Evolutionary conservation across 2,888 invertebrate species (phyloP).

Genomic region (Agrypnus murinus): DNA sequence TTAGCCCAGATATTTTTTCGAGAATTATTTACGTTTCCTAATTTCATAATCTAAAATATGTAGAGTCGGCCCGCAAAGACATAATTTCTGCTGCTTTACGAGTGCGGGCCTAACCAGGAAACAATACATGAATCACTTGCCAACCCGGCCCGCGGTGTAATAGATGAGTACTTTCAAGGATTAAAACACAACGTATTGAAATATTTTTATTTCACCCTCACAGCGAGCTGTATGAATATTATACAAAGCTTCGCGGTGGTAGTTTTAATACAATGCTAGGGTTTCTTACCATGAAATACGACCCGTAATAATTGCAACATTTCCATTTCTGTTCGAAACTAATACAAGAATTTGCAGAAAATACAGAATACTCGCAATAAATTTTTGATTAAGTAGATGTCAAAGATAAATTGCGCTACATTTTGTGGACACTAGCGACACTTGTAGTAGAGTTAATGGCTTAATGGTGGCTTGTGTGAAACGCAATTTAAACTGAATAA

Average conservation of each 20-base stretch:
- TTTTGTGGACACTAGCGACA: too few species aligned
- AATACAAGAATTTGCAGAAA: conserved; percentile 15
- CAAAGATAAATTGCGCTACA: too few species aligned
- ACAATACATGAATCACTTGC: conserved; percentile 71
- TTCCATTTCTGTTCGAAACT: conserved; percentile 21
- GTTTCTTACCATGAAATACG: conserved; percentile 61
- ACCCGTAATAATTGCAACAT: conserved; percentile 57
- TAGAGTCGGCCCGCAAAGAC: conserved; percentile 65
- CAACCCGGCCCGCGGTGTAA: conserved; percentile 62
- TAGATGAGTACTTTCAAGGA: conserved; percentile 71
- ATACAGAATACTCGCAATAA: not conserved
- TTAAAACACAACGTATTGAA: conserved; percentile 72
- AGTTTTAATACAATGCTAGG: conserved; percentile 62
- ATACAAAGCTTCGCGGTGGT: conserved; percentile 64
- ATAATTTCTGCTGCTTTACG: conserved; percentile 70
- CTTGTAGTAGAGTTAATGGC: too few species aligned
- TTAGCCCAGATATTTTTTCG: conserved; percentile 43
- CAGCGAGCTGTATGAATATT: conserved; percentile 63
- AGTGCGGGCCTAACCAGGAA: conserved; percentile 69
- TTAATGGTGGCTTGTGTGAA: too few species aligned
- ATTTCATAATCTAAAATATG: conserved; percentile 51
- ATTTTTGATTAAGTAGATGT: too few species aligned
- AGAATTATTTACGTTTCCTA: conserved; percentile 50
- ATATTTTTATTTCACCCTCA: conserved; percentile 69
- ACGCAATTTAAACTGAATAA: too few species aligned